Base-by-base conservation (phyloP, 2,888 invertebrate species). In the Cyaniris semiargus region DNA sequence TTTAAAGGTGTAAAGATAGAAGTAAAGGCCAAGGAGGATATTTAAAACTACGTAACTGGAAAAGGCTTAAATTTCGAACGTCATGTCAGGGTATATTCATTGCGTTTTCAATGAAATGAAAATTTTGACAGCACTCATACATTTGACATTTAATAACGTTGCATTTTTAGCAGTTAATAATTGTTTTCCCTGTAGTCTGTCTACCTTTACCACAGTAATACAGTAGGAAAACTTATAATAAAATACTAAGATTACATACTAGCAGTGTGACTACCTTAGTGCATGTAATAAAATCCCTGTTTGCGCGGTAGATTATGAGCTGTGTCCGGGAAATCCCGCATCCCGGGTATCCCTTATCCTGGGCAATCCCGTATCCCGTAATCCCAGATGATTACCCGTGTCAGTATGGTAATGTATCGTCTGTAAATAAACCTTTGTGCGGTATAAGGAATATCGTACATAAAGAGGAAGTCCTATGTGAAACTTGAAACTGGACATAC, bases 241-340 rank as follows among this genome's bases (percentile, higher is more conserved):
- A 58, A 58, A 21, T 58, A 58, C 58, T 5, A n/a, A 21, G 58
- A 21, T 18, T 21, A 58, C 60, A 60, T 60, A 60, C 23, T 23
- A 23, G 21, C 13, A 60, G 5, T 13, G 21, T 8, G 13, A 1
- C 23, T 60, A 23, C 21, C 10, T 60, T 60, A 4, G 23, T 60
- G 60, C 60, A 60, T 23, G 60, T 60, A 60, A 60, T 60, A 23
- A 60, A 60, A 60, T 60, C 60, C 23, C 23, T 60, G 60, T 60
- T 60, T 60, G 60, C 4, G 10, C 60, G 60, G 60, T 60, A 21
- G 60, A 60, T 60, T 60, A 60, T 60, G 60, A 60, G 60, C 60
- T 23, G 23, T 23, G 60, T 60, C 60, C 60, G 23, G 60, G 60
- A 21, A 60, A 23, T 60, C 60, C 23, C 13, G 60, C 23, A 60